Percentiles rank a stretch among this genome's conserved stretches.
Evolutionary conservation across 1,140 invertebrate genomes (phyloP).

Genomic region (Drosophila erecta): DNA sequence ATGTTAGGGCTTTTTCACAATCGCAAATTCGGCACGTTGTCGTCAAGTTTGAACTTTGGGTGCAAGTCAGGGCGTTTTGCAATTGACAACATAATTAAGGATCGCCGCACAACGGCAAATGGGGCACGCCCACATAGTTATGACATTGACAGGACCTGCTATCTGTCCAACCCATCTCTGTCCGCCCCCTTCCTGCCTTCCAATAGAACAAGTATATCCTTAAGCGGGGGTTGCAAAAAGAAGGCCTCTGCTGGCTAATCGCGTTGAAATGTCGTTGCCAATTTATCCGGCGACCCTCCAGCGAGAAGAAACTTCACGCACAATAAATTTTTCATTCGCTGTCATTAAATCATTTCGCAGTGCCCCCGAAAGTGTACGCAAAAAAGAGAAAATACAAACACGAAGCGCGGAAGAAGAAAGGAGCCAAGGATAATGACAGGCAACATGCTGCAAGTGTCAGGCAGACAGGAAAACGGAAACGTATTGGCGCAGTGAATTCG

Average conservation of each 20-base stretch:
- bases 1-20: too few species aligned
- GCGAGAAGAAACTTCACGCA: slow-evolving; percentile 61
- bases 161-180: slow-evolving; percentile 15
- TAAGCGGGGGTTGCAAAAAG: slow-evolving; percentile 37
- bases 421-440: slow-evolving; percentile 71
- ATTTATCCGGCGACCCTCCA: slow-evolving; percentile 61
- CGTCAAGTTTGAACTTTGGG: slow-evolving; percentile 2
- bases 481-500: slow-evolving; percentile 77
- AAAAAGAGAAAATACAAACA: slow-evolving; percentile 13
- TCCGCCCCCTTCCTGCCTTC: neutral
- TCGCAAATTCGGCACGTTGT: slow-evolving; percentile 4
- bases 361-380: slow-evolving; percentile 15
- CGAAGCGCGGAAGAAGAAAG: slow-evolving; percentile 20
- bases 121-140: slow-evolving; percentile 72
- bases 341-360: slow-evolving; percentile 68
- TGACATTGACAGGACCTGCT: slow-evolving; percentile 70
- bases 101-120: slow-evolving; percentile 43
- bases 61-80: slow-evolving; percentile 56
- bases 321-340: slow-evolving; percentile 78
- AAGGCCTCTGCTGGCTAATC: slow-evolving; percentile 53
- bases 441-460: slow-evolving; percentile 80
- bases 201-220: slow-evolving; percentile 4
- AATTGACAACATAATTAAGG: slow-evolving; percentile 79
- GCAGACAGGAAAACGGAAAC: slow-evolving; percentile 81
- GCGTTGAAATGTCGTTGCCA: slow-evolving; percentile 59